Conservation (phyloP, 1,140 invertebrate genomes). For the Dreissena rostriformis region DNA sequence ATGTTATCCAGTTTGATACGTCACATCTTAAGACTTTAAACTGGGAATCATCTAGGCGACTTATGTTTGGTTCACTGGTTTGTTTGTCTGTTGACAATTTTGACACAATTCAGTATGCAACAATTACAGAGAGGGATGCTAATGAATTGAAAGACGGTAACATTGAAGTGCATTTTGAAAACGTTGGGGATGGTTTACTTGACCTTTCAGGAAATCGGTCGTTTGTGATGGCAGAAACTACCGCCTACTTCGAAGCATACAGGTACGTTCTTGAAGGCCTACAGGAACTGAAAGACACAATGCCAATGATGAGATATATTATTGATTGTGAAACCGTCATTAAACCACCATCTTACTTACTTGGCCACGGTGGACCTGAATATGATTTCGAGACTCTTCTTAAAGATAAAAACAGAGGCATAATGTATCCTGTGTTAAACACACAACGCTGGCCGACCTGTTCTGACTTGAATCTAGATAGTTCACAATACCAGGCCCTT, state of each 20-base stretch:
- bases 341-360: conserved; percentile 72
- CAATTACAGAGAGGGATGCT: conserved; percentile 84
- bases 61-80: conserved; percentile 88
- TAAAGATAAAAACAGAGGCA: conserved; percentile 37
- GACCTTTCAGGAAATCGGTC: conserved; percentile 42
- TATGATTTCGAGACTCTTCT: conserved; percentile 68
- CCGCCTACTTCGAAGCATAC: conserved; percentile 83
- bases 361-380: background rate
- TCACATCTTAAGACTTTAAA: conserved; percentile 68
- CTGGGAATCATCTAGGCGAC: conserved; percentile 83
- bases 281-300: conserved; percentile 71
- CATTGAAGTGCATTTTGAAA: conserved; percentile 80
- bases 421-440: conserved; percentile 58
- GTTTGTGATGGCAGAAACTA: conserved; percentile 82
- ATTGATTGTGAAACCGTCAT: conserved; percentile 69
- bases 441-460: conserved; percentile 70
- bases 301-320: conserved; percentile 80
- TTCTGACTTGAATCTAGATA: conserved; percentile 76
- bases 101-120: conserved; percentile 86
- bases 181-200: conserved; percentile 37
- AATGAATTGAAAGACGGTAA: conserved; percentile 67
- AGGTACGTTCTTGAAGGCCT: conserved; percentile 81
- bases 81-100: conserved; percentile 88
- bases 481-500: conserved; percentile 82
- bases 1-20: conserved; percentile 73